A percentile compares a stretch with the other conserved stretches of the same genome.
Conservation (phyloP, 2,797 vertebrate species). For the Dermochelys coriacea region DNA sequence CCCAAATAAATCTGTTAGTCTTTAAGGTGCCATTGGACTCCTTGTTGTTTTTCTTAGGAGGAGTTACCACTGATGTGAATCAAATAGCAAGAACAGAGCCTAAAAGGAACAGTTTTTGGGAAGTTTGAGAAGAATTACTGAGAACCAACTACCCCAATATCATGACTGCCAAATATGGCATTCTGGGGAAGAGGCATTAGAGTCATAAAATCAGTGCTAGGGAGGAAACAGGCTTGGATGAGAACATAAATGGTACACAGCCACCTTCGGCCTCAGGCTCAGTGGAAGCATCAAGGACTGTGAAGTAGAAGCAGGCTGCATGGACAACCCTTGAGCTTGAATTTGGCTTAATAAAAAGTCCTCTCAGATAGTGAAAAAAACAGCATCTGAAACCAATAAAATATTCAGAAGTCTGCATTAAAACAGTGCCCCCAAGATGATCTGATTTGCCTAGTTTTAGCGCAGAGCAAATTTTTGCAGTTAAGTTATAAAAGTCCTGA, state of each 20-base stretch:
- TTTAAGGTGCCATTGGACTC: too few relatives aligned
- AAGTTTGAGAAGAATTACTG: background rate
- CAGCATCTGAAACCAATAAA: constrained; percentile 19
- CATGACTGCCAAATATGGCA: fast-evolving
- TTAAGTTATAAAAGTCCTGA: background rate
- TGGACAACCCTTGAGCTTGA: background rate
- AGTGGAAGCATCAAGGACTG: background rate
- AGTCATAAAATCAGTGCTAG: background rate
- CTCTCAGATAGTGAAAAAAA: constrained; percentile 44
- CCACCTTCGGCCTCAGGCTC: background rate
- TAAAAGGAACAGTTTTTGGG: background rate
- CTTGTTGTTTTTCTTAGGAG: fast-evolving
- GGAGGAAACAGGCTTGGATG: background rate
- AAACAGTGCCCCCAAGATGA: background rate
- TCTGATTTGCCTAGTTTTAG: background rate
- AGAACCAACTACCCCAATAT: background rate
- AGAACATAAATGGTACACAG: background rate
- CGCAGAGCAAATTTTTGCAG: background rate
- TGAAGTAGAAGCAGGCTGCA: constrained; percentile 26
- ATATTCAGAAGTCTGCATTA: constrained; percentile 13
- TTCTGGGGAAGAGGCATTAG: background rate
- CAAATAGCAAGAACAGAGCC: background rate
- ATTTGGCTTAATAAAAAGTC: background rate
- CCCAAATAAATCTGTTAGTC: too few relatives aligned
- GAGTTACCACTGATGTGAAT: background rate